Percentiles rank a stretch among this genome's conserved stretches.
Evolutionary conservation across 2,888 invertebrate species (phyloP).

Genomic region (Drosophila anomalipes): DNA sequence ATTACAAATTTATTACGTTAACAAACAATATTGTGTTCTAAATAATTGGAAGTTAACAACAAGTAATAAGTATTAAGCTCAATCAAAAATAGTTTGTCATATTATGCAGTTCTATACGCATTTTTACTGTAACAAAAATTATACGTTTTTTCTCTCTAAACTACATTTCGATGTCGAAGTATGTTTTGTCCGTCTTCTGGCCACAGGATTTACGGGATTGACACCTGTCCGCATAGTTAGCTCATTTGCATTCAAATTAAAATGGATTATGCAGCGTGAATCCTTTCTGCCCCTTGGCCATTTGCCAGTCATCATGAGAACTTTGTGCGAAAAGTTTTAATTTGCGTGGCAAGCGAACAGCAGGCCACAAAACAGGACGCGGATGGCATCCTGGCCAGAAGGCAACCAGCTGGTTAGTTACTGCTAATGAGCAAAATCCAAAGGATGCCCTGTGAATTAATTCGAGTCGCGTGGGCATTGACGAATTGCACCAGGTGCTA

Average conservation of each 20-base stretch:
- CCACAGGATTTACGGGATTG: constrained; percentile 31
- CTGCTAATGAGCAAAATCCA: constrained; percentile 47
- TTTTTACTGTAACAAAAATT: not conserved
- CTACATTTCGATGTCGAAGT: not conserved
- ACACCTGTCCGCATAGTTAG: constrained; percentile 44
- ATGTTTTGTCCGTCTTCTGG: constrained; percentile 5
- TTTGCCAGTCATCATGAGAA: constrained; percentile 14
- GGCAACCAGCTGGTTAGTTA: constrained; percentile 14
- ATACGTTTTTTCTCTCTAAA: not conserved
- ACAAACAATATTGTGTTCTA: not conserved
- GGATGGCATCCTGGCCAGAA: not conserved
- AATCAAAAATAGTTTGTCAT: not conserved
- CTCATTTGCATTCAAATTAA: constrained; percentile 73
- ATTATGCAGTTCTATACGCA: not conserved
- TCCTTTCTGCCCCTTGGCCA: constrained; percentile 23
- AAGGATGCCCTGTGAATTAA: constrained; percentile 50
- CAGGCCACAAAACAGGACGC: constrained; percentile 3
- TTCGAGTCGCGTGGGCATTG: constrained; percentile 48
- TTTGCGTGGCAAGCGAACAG: constrained; percentile 42
- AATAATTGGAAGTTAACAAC: not conserved
- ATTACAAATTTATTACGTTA: not conserved
- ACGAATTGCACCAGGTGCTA: constrained; percentile 25
- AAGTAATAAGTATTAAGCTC: not conserved
- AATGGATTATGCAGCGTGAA: constrained; percentile 42
- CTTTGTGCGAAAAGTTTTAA: constrained; percentile 63